Evolutionary conservation across 2,888 invertebrate genomes (phyloP).

Genomic region (Podabrus alpinus): DNA sequence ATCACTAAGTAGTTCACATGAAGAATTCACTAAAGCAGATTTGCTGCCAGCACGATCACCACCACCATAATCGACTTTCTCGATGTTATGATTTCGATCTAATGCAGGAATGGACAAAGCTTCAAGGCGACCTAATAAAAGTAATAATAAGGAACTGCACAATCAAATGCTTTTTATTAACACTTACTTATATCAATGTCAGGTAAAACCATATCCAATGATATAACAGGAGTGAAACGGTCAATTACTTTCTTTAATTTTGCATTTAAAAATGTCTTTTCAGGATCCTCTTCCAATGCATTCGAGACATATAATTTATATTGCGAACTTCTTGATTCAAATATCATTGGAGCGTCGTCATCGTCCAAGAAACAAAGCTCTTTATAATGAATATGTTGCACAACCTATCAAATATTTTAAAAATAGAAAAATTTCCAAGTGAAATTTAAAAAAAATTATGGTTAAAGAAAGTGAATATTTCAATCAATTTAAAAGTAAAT

Average conservation of each 20-base stretch:
- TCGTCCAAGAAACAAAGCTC: constrained; percentile 51
- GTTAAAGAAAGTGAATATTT: no score
- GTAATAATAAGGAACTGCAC: background rate
- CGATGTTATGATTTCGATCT: constrained; percentile 49
- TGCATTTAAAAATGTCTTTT: constrained; percentile 55
- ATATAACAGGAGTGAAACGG: constrained; percentile 65
- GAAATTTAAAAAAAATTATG: no score
- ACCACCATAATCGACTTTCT: constrained; percentile 33
- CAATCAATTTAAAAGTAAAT: no score
- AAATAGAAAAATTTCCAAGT: no score
- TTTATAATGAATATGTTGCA: constrained; percentile 54
- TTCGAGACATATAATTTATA: constrained; percentile 60
- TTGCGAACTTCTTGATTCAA: constrained; percentile 49
- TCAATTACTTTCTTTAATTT: constrained; percentile 60
- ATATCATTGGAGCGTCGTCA: constrained; percentile 51
- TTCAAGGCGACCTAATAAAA: constrained; percentile 55
- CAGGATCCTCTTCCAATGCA: constrained; percentile 57
- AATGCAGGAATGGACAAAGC: constrained; percentile 60
- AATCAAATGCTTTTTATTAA: background rate
- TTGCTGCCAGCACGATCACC: constrained; percentile 43
- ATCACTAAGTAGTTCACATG: constrained; percentile 54
- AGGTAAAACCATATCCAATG: constrained; percentile 66
- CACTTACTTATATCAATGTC: constrained; percentile 62
- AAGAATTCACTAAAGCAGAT: constrained; percentile 38
- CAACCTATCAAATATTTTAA: constrained; percentile 43